These are phyloP conservation scores for Bubo blakistoni DNA, from an alignment of 2,113 vertebrate genomes.

Conservation along the genomic window DNA sequence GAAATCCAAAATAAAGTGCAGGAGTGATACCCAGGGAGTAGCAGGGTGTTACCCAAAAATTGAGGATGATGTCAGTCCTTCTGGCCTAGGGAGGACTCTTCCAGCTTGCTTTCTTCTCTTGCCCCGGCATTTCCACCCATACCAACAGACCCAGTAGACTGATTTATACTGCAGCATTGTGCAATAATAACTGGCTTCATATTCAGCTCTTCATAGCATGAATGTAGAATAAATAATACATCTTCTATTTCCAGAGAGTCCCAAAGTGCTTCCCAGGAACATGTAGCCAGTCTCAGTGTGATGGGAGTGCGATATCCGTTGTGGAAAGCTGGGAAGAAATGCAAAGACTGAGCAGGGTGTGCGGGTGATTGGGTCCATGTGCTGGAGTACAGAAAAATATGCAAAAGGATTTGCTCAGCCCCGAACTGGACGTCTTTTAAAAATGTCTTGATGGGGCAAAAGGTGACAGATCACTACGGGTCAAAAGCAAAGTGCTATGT, in stretches of 20 bases:
- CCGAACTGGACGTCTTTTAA: neutral
- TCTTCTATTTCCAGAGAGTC: neutral
- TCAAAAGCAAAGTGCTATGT: neutral
- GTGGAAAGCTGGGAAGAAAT: neutral
- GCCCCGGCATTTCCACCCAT: neutral
- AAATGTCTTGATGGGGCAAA: neutral
- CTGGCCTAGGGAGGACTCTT: neutral
- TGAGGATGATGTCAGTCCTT: neutral
- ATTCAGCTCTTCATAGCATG: neutral
- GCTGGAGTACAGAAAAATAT: neutral
- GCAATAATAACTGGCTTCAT: neutral
- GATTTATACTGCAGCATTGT: neutral
- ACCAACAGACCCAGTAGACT: neutral
- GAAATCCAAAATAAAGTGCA: neutral
- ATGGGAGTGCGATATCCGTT: fast-evolving
- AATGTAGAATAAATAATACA: neutral
- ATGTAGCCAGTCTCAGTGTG: neutral
- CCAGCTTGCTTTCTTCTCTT: neutral
- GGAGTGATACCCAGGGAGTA: neutral
- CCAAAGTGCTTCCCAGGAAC: neutral
- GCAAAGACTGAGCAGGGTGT: neutral
- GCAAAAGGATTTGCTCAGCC: neutral
- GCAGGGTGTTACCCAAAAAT: neutral
- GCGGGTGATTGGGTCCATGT: neutral
- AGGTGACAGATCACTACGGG: neutral